Percentiles rank a stretch among this genome's conserved stretches.
Conservation (phyloP, 1,140 invertebrate genomes). For the Latrodectus geometricus region DNA sequence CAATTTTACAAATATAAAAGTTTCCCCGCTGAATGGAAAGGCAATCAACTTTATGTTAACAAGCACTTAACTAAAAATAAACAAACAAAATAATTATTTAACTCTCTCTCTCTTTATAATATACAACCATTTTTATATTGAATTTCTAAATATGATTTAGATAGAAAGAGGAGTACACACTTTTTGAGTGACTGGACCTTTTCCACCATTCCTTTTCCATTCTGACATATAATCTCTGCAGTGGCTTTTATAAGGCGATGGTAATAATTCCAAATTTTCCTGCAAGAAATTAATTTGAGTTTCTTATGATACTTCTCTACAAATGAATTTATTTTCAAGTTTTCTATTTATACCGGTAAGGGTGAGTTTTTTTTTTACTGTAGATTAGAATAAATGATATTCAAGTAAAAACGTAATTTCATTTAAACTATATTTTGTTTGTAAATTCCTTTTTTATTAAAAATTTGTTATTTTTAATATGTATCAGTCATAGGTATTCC, state of each 20-base stretch:
- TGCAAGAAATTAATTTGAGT: not conserved
- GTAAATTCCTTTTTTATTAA: too few relatives aligned
- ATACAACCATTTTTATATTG: not conserved
- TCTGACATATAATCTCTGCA: constrained; percentile 44
- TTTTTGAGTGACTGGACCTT: constrained; percentile 44
- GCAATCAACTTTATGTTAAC: not conserved
- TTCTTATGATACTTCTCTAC: not conserved
- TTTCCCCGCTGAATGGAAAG: too few relatives aligned
- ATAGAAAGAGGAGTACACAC: not conserved
- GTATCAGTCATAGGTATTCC: too few relatives aligned
- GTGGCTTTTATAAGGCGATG: constrained; percentile 39
- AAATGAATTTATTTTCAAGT: not conserved
- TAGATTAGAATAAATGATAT: too few relatives aligned
- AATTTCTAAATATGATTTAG: not conserved
- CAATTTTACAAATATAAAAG: too few relatives aligned
- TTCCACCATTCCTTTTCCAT: constrained; percentile 36
- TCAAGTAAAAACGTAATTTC: too few relatives aligned
- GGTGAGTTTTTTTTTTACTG: too few relatives aligned
- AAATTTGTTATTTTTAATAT: too few relatives aligned
- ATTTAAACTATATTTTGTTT: too few relatives aligned
- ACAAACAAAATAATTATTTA: not conserved
- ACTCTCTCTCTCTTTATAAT: not conserved
- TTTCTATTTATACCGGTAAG: too few relatives aligned
- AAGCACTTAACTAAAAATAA: not conserved
- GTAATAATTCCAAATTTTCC: constrained; percentile 14